Percentiles rank a stretch among this genome's conserved stretches.
Evolutionary conservation across 2,113 vertebrate genomes (phyloP).

Genomic region (Tiliqua scincoides): DNA sequence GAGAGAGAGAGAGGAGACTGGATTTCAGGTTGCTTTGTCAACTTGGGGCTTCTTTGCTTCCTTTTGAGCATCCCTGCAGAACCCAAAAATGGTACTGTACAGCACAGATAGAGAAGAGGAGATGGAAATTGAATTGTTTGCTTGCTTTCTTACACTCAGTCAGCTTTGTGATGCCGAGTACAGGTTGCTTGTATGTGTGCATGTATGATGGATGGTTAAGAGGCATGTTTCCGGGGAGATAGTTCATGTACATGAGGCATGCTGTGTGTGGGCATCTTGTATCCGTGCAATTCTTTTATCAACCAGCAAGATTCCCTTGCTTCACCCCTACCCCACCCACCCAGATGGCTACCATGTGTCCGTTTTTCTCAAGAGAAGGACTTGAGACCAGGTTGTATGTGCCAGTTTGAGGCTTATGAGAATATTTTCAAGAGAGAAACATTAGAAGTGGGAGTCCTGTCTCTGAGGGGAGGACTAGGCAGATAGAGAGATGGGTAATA

Average conservation of each 20-base stretch:
- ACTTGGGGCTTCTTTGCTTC: background rate
- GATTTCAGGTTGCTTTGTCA: conserved; percentile 3
- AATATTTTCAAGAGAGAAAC: background rate
- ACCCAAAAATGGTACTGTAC: background rate
- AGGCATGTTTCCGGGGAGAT: background rate
- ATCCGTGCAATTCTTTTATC: background rate
- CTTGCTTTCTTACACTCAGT: background rate
- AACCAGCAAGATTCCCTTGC: background rate
- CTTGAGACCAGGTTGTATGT: background rate
- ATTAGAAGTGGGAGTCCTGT: background rate
- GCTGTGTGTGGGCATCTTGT: background rate
- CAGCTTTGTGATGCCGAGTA: background rate
- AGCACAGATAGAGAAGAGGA: conserved; percentile 10
- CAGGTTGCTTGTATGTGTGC: background rate
- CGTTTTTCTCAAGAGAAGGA: background rate
- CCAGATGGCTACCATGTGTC: background rate
- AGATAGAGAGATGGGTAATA: background rate
- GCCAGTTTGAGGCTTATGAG: background rate
- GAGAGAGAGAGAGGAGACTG: background rate
- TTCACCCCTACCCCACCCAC: background rate
- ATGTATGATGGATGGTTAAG: background rate
- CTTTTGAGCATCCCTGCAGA: conserved; percentile 10
- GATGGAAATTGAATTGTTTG: conserved; percentile 34
- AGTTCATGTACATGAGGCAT: background rate
- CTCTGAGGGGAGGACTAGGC: background rate